Conservation (phyloP, 1,140 invertebrate species). For the Portunus trituberculatus region DNA sequence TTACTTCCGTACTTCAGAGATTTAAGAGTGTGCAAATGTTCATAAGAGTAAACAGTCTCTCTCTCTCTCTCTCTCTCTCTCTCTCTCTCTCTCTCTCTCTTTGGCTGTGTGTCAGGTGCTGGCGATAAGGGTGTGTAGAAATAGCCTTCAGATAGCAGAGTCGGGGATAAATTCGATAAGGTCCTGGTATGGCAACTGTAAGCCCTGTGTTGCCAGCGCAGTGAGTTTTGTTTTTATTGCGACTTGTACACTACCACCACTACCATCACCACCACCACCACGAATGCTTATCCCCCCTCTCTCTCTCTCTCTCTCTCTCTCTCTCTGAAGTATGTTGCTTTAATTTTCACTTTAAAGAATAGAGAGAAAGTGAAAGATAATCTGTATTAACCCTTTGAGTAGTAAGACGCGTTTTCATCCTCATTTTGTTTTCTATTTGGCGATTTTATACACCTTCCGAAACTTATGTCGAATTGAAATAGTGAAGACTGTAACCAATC, state of each 20-base stretch:
- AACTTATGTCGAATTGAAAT: no score
- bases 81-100: no score
- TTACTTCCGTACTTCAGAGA: not conserved
- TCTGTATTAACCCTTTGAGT: no score
- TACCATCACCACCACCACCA: not conserved
- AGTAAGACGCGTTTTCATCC: no score
- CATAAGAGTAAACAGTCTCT: not conserved
- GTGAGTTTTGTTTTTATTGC: constrained; percentile 17
- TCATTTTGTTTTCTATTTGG: no score
- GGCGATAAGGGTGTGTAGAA: constrained; percentile 61
- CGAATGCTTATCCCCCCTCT: not conserved
- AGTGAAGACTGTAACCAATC: no score
- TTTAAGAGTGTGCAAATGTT: not conserved
- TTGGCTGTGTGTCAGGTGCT: constrained; percentile 52
- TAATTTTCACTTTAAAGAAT: not conserved
- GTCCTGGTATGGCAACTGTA: not conserved
- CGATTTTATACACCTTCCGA: no score
- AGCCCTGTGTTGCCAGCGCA: not conserved
- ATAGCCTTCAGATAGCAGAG: constrained; percentile 57
- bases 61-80: no score
- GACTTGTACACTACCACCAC: not conserved
- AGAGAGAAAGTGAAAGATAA: not conserved
- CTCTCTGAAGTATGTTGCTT: not conserved
- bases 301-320: not conserved
- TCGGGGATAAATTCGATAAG: constrained; percentile 68